Evolutionary conservation across 2,797 vertebrate genomes (phyloP), one percentile per base, ranked within the genome.

Genomic region (Salarias fasciatus): DNA sequence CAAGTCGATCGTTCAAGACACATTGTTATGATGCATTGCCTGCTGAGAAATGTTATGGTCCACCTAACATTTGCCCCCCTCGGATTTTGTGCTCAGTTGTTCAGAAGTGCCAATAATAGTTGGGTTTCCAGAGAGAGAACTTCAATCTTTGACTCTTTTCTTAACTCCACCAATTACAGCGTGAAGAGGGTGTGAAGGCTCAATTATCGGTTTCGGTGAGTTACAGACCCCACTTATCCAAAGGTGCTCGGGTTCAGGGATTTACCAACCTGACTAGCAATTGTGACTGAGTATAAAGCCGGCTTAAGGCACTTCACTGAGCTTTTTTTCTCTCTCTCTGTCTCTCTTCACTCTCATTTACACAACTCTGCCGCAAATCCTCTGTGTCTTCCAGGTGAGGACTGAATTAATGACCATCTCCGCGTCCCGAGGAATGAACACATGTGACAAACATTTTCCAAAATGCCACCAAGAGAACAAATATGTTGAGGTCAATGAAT

Each of bases 401-500:
- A 57, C 59, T 41, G 45, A 70, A 57, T 80, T 52, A 79, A 69
- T 46, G 24, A 57, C 45, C 33, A 31, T 75, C 60, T 53, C 4
- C 46, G n/a, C 24, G 4, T 43, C 51, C 51, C 53, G 43, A 51
- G 8, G 59, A 71, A 75, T 62, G 14, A 77, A 60, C 77, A 77
- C 67, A 29, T 44, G 54, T 1, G 14, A 45, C 42, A 75, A 77
- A 73, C 72, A 18, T 62, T 73, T 63, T 68, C 37, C 31, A 51
- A 77, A 86, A 80, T 46, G 65, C 53, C 50, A 69, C 58, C 60
- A 31, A 2, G 14, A 73, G 56, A 53, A 58, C 53, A 80, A 77
- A 71, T 37, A 62, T 51, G 67, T 71, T 11, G 50, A 87, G 88
- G 88, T 89, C 86, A 88, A 61, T 66, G 80, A 88, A 85, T 82